A percentile compares a stretch with the other conserved stretches of the same genome.
These are phyloP conservation scores for Agrilus mali DNA, from an alignment of 2,888 invertebrate genomes.

Conservation along the genomic window DNA sequence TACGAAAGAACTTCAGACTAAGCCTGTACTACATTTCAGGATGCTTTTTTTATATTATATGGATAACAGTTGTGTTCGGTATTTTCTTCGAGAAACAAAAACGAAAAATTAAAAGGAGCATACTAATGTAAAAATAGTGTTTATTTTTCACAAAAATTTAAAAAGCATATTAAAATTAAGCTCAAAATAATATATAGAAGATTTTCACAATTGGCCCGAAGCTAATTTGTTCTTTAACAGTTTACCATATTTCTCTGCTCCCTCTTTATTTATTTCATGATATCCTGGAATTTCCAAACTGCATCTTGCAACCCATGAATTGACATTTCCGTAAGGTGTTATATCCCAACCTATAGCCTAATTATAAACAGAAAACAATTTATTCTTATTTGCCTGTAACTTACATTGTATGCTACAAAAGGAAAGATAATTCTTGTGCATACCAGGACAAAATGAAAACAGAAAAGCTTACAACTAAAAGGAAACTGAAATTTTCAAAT, in stretches of 20 bases:
- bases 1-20: too few species aligned
- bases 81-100: neutral
- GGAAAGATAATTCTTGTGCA: too few species aligned
- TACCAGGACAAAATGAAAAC: too few species aligned
- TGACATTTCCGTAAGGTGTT: conserved; percentile 41
- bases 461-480: too few species aligned
- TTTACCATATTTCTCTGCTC: conserved; percentile 45
- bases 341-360: conserved; percentile 49
- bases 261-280: conserved; percentile 42
- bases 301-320: conserved; percentile 47
- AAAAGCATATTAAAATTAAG: too few species aligned
- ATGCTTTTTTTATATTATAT: too few species aligned
- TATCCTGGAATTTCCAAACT: conserved; percentile 41
- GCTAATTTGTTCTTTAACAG: conserved; percentile 42
- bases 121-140: neutral
- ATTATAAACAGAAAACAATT: conserved; percentile 10
- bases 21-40: too few species aligned
- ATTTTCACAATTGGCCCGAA: conserved; percentile 29
- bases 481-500: conserved; percentile 1
- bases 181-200: neutral
- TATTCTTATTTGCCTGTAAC: too few species aligned
- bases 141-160: neutral
- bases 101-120: neutral
- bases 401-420: too few species aligned
- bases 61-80: neutral